A percentile compares a stretch with the other conserved stretches of the same genome.
Evolutionary conservation across 2,888 invertebrate species (phyloP).

Genomic region (Augiades crinisus): DNA sequence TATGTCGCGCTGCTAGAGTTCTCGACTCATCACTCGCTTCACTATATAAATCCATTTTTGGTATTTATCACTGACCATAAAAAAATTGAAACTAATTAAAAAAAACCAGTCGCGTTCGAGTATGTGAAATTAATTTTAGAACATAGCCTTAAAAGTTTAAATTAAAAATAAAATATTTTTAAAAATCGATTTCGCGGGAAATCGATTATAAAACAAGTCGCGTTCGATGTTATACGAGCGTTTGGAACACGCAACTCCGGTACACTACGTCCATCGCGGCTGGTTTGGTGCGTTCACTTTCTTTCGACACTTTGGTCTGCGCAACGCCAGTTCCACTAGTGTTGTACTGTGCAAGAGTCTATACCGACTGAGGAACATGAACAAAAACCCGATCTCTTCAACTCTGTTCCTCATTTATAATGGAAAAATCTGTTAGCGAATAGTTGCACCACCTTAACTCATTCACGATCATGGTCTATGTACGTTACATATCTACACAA

Average conservation of each 20-base stretch:
- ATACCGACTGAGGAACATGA: neutral
- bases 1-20: conserved; percentile 55
- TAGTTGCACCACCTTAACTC: neutral
- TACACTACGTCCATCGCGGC: conserved; percentile 36
- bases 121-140: too few relatives aligned
- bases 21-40: conserved; percentile 50
- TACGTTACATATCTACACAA: neutral
- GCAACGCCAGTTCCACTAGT: conserved; percentile 47
- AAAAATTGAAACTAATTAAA: conserved; percentile 13
- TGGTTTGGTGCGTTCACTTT: conserved; percentile 66
- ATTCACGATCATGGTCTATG: neutral
- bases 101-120: too few relatives aligned
- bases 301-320: conserved; percentile 72
- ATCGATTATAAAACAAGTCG: conserved; percentile 5
- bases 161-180: conserved; percentile 12
- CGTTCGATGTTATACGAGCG: conserved; percentile 6
- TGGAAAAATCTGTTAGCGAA: neutral
- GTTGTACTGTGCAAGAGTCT: conserved; percentile 34
- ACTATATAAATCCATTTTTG: conserved; percentile 57
- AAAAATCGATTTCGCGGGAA: neutral
- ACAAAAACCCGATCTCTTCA: neutral
- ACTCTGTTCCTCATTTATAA: neutral
- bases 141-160: too few relatives aligned
- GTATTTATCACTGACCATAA: conserved; percentile 12
- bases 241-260: conserved; percentile 8